Base-by-base conservation (phyloP, 92 coral and sea anemone species). In the Paramuricea clavata region DNA sequence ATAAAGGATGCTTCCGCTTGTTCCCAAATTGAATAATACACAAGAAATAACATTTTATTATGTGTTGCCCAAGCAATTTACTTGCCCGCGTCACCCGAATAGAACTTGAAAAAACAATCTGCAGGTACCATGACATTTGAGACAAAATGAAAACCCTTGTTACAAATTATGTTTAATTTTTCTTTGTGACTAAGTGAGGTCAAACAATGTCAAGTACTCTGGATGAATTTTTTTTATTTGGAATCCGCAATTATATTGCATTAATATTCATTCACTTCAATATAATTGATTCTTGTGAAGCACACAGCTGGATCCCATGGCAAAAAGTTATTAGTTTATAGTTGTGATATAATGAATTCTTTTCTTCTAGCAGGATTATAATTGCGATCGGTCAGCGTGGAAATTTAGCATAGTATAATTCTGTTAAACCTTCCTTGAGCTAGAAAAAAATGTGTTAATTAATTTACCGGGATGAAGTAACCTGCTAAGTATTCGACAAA, bases 241-340 rank as follows among this genome's bases (percentile, higher is more conserved):
- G 25, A 3, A 28, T 65, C 19, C 72, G 16, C n/a, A 31, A 65
- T 65, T 31, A 30, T 27, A 65, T 33, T 31, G 35, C 34, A 64
- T 64, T 64, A 31, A 65, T 65, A 27, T 65, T 65, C 39, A 65
- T 13, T 9, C 23, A 27, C 39, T 27, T 11, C 0, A 30, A 28
- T 23, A 56, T 26, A 17, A 60, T 25, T 60, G 6, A 65, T 28
- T 65, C 72, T 65, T 65, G 72, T 65, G 72, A 65, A 26, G 72
- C 39, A 11, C 72, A 65, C 72, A 65, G 72, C 72, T 65, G 72
- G 36, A 65, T 31, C 72, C 39, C 17, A 31, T 65, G 36, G 41
- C 39, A 27, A 65, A 27, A 65, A 2, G 41, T 2, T 54, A 54
- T 54, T 21, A 54, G 62, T 54, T 54, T 21, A 54, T 54, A 54